Evolutionary conservation across 1,140 invertebrate species (phyloP), one percentile per base, ranked within the genome.

Genomic region (Caenorhabditis remanei): DNA sequence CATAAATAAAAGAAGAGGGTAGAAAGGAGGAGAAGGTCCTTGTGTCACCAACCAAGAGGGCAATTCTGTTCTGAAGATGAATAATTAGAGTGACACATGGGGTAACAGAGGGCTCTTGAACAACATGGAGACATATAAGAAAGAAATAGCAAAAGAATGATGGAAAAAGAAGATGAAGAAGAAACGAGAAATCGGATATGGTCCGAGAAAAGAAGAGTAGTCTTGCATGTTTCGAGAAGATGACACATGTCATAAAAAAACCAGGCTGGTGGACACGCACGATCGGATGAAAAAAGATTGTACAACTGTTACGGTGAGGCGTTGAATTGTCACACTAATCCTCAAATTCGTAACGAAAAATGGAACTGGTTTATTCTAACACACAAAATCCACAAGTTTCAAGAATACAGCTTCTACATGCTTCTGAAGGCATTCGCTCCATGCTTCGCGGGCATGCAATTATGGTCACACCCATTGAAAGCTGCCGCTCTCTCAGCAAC

Each of bases 31-130:
- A 71, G 41, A 19, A 71, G 46, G 71, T 21, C 43, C 43, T 79
- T n/a, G 46, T 79, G 46, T 79, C 71, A 79, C 71, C 16, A 71
- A 40, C 9, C 61, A n/a, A 24, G 58, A 32, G 2, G 32, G 32
- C 32, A 32, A 61, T 21, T 21, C n/a, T 19, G 41, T 13, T 71
- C 11, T 48, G 71, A 79, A 71, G 71, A 79, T 79, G 71, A 79
- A 79, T 79, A 79, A 79, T 79, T 79, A 79, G 71, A 79, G 71
- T 50, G 71, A 79, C 71, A 79, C 71, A 79, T 79, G 71, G 71
- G 24, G 40, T 46, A 71, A 63, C 24, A 63, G 61, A 43, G 71
- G 71, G 71, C 71, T 79, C 71, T 79, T 9, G 46, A 79, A 50
- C 16, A 79, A 50, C 43, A 79, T 46, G 32, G 61, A 65, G 61